These are phyloP conservation scores for Ictidomys tridecemlineatus DNA, from an alignment of 2,113 vertebrate species.

Conservation along the genomic window DNA sequence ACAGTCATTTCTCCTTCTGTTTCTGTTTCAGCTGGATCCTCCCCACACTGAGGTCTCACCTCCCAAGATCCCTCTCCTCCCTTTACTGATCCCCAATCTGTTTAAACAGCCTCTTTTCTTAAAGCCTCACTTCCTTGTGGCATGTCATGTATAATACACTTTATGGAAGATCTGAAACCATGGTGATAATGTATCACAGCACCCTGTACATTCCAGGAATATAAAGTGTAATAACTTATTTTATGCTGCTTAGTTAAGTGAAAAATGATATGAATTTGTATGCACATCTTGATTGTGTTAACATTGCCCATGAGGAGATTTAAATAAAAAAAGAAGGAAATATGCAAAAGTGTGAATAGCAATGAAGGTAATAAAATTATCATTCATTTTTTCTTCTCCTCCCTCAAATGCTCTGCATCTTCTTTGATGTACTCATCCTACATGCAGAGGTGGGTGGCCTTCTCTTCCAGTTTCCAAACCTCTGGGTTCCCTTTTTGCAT, in stretches of 20 bases:
- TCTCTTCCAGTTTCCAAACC: background rate
- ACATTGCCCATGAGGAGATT: background rate
- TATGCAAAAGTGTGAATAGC: background rate
- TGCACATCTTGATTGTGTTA: slow-evolving; percentile 17
- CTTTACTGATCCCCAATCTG: background rate
- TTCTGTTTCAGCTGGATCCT: background rate
- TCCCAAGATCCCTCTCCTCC: background rate
- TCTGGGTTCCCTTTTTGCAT: background rate
- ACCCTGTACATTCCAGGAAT: background rate
- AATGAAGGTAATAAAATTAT: slow-evolving; percentile 22
- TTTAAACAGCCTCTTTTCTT: slow-evolving; percentile 5
- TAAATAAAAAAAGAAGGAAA: background rate
- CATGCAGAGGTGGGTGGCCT: background rate
- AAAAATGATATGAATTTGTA: slow-evolving; percentile 30
- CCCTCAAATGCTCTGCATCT: background rate
- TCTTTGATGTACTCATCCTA: background rate
- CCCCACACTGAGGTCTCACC: background rate
- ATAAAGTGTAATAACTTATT: slow-evolving; percentile 24
- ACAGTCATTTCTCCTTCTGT: background rate
- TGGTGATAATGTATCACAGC: background rate
- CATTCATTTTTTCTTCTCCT: background rate
- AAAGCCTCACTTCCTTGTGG: background rate
- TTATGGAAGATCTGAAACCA: background rate
- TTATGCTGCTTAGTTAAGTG: background rate
- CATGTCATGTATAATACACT: background rate